phyloP scores from a whole-genome alignment of 2,797 vertebrate genomes.

The Periparus ater region DNA sequence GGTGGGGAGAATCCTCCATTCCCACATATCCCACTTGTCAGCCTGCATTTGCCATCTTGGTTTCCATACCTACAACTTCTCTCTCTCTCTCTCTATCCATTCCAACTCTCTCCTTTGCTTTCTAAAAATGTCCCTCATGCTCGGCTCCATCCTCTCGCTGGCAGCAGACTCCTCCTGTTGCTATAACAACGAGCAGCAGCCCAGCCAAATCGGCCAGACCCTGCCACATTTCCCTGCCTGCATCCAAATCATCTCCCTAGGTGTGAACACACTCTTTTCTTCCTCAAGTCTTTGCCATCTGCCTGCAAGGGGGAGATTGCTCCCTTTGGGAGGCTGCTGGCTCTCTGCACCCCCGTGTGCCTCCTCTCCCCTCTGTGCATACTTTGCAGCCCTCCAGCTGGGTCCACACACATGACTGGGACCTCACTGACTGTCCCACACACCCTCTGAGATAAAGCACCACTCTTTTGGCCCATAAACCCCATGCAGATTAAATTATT shows the following conservation, averaged over 20 bases:
- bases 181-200: conserved; percentile 56
- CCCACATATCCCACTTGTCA: neutral
- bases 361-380: neutral
- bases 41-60: neutral
- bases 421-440: neutral
- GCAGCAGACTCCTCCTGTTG: conserved; percentile 31
- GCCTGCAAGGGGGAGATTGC: neutral
- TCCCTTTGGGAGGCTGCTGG: neutral
- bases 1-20: neutral
- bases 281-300: neutral
- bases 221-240: conserved; percentile 5
- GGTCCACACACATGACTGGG: accelerated
- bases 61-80: neutral
- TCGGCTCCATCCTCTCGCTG: neutral
- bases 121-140: neutral
- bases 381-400: neutral
- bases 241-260: neutral
- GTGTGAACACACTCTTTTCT: neutral
- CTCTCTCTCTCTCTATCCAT: neutral
- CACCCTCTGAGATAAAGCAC: neutral
- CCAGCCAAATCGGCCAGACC: neutral
- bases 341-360: neutral
- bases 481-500: neutral
- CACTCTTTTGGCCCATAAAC: neutral
- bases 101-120: neutral